phyloP scores from a whole-genome alignment of 2,888 invertebrate genomes.

The Pollenia griseotomentosa region DNA sequence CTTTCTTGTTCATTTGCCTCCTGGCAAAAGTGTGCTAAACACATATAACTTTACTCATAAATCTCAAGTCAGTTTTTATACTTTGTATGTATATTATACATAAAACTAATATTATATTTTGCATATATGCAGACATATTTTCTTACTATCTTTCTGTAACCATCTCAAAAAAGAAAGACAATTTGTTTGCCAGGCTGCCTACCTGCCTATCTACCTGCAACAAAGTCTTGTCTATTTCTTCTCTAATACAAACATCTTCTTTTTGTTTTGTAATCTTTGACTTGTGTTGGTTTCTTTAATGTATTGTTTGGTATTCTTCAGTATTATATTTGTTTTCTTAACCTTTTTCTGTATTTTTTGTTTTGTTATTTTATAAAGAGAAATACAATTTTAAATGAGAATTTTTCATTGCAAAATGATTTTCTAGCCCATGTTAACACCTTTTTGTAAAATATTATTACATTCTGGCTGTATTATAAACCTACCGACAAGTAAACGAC shows the following conservation, averaged over 20 bases:
- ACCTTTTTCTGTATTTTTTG: neutral
- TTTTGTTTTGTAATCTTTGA: slow-evolving; percentile 37
- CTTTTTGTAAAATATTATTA: neutral
- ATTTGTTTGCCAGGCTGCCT: slow-evolving; percentile 10
- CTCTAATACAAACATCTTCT: neutral
- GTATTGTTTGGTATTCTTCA: slow-evolving; percentile 20
- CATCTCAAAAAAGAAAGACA: slow-evolving; percentile 43
- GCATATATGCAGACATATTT: slow-evolving; percentile 25
- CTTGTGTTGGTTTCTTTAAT: neutral
- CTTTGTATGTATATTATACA: slow-evolving; percentile 54
- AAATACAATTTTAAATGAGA: slow-evolving; percentile 22
- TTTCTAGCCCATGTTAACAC: neutral
- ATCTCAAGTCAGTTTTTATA: slow-evolving; percentile 56
- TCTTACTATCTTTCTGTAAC: slow-evolving; percentile 10
- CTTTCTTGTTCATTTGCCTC: slow-evolving; percentile 27
- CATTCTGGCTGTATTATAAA: neutral
- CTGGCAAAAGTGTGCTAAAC: slow-evolving; percentile 20
- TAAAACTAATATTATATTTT: slow-evolving; percentile 62
- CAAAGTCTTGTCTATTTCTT: neutral
- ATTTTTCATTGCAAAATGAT: neutral
- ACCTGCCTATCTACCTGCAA: neutral
- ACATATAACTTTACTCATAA: slow-evolving; percentile 58
- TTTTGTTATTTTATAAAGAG: slow-evolving; percentile 10
- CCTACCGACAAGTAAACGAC: neutral
- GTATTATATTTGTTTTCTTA: slow-evolving; percentile 3